Evolutionary conservation across 2,797 vertebrate species (phyloP), one percentile per base, ranked within the genome.

Genomic region (Ispidina picta): DNA sequence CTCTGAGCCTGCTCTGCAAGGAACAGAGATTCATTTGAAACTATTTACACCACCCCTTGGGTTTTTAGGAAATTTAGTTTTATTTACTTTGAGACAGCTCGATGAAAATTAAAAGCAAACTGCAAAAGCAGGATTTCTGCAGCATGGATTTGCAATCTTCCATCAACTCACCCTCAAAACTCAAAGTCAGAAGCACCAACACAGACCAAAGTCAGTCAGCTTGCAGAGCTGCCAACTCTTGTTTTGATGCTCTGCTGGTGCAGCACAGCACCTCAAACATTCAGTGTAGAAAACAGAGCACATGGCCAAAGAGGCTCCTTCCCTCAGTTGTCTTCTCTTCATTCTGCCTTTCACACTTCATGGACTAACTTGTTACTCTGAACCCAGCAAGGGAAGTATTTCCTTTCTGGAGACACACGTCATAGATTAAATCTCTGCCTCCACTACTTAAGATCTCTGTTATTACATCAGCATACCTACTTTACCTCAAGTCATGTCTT

Each of bases 361-460:
- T 71, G 41, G 23, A 74, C 80, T 64, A 94, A 74, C 49, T 17
- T 3, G 0, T 81, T 86, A 60, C 44, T 86, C 80, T 71, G 68
- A 91, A 81, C 29, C 37, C 52, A 68, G 85, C 74, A 89, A 89
- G 68, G 58, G 20, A 94, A 83, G 21, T 56, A 82, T 76, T 91
- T 95, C 89, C 94, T 91, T 89, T 69, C 88, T 90, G 60, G 60
- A 90, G 68, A 89, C 63, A 89, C 31, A 54, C 21, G 29, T 68
- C 81, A 92, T 12, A 82, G 71, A 90, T 91, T 86, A 91, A 91
- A 86, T 60, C 64, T 90, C 77, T 82, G 80, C 74, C 71, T 94
- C 83, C 68, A 60, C 59, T 56, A 64, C 48, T 80, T 90, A 78
- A 89, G 72, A 35, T 86, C 84, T 93, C 54, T 81, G 70, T 83